Evolutionary conservation across 2,797 vertebrate genomes (phyloP).

Genomic region (Chrysocyon brachyurus): DNA sequence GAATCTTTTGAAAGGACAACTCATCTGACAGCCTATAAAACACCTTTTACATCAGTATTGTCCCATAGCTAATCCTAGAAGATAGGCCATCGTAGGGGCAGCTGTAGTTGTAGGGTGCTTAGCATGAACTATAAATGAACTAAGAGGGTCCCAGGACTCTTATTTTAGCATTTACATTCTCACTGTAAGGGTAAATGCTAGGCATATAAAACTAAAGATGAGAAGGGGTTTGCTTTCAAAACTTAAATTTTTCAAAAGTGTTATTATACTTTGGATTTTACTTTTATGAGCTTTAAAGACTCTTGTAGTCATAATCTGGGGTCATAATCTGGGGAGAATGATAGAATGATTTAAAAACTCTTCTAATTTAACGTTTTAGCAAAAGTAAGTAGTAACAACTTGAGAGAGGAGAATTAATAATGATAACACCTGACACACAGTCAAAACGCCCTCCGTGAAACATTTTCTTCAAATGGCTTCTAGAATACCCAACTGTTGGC

Average conservation of each 20-base stretch:
- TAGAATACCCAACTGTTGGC: background rate
- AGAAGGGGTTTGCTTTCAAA: background rate
- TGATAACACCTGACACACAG: background rate
- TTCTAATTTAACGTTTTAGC: conserved; percentile 17
- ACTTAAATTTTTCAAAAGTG: background rate
- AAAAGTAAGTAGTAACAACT: background rate
- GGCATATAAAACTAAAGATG: background rate
- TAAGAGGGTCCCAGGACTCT: background rate
- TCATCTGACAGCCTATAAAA: background rate
- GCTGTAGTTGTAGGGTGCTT: background rate
- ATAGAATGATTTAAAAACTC: background rate
- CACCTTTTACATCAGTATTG: background rate
- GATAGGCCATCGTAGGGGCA: background rate
- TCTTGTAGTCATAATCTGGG: background rate
- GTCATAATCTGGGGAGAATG: background rate
- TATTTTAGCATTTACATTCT: background rate
- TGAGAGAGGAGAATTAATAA: background rate
- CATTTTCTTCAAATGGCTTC: background rate
- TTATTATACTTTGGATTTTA: background rate
- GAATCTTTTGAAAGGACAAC: background rate
- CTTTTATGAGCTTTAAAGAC: conserved; percentile 4
- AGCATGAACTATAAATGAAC: background rate
- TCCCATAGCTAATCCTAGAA: background rate
- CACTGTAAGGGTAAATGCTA: background rate
- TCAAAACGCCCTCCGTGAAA: background rate